Evolutionary conservation across 2,888 invertebrate species (phyloP).

Genomic region (Agrochola litura): DNA sequence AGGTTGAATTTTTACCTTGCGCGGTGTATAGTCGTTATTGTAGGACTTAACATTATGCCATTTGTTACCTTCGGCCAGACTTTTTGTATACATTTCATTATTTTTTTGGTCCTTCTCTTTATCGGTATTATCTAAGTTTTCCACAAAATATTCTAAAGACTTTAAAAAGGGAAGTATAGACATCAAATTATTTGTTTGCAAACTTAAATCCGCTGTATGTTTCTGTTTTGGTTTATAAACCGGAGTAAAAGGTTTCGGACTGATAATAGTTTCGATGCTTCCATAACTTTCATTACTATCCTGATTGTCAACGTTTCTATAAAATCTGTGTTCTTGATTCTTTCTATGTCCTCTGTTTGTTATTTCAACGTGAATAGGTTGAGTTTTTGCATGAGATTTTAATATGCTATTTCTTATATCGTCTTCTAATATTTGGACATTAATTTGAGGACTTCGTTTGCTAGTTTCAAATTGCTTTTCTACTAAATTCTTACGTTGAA

Average conservation of each 20-base stretch:
- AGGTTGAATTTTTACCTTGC: conserved; percentile 74
- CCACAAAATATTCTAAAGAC: conserved; percentile 78
- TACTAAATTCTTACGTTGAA: conserved; percentile 76
- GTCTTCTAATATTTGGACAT: conserved; percentile 82
- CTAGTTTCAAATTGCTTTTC: conserved; percentile 71
- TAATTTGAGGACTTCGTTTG: conserved; percentile 80
- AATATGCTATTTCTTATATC: conserved; percentile 78
- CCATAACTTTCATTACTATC: conserved; percentile 64
- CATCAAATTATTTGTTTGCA: conserved; percentile 71
- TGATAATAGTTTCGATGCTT: conserved; percentile 49
- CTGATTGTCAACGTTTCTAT: conserved; percentile 71
- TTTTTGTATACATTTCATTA: conserved; percentile 77
- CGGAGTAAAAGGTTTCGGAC: conserved; percentile 63
- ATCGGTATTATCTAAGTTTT: conserved; percentile 65
- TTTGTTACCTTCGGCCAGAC: conserved; percentile 78
- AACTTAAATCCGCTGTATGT: conserved; percentile 60
- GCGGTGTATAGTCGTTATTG: conserved; percentile 81
- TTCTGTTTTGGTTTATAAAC: conserved; percentile 58
- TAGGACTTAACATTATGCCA: conserved; percentile 86
- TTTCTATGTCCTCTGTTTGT: conserved; percentile 75
- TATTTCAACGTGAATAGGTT: conserved; percentile 79
- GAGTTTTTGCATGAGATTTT: conserved; percentile 75
- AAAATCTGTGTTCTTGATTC: conserved; percentile 71
- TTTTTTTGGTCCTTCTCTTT: conserved; percentile 57
- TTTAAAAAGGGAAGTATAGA: conserved; percentile 82